phyloP scores from a whole-genome alignment of 2,888 invertebrate genomes.

The Lithophane leautieri region DNA sequence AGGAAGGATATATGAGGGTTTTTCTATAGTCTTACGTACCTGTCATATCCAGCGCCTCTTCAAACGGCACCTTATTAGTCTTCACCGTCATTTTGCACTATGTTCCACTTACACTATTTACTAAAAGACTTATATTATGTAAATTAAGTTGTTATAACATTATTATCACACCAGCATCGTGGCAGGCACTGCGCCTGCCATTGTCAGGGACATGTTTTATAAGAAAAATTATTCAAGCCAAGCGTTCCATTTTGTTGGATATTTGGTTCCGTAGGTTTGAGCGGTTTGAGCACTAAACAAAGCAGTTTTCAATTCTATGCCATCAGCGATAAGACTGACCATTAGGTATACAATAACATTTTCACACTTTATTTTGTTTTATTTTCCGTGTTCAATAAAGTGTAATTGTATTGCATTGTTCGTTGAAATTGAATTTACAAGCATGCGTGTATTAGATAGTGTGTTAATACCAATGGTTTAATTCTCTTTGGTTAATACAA shows the following conservation, averaged over 20 bases:
- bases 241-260: constrained; percentile 6
- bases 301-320: background rate
- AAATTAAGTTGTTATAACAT: constrained; percentile 3
- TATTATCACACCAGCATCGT: constrained; percentile 22
- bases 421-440: constrained; percentile 13
- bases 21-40: constrained; percentile 17
- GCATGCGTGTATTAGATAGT: background rate
- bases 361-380: background rate
- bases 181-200: constrained; percentile 17
- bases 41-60: constrained; percentile 53
- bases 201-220: constrained; percentile 40
- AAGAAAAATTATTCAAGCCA: constrained; percentile 28
- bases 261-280: constrained; percentile 36
- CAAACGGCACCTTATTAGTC: constrained; percentile 37
- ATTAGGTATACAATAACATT: background rate
- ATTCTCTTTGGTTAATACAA: too few species aligned
- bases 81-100: constrained; percentile 53
- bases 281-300: background rate
- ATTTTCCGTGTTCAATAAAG: constrained; percentile 13
- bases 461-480: too few species aligned
- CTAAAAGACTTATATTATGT: background rate
- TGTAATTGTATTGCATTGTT: constrained; percentile 31
- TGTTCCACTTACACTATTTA: constrained; percentile 25
- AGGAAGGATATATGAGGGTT: too few species aligned
- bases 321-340: constrained; percentile 3